Conservation (phyloP, 2,888 invertebrate genomes). For the Harpagoxenus sublaevis region DNA sequence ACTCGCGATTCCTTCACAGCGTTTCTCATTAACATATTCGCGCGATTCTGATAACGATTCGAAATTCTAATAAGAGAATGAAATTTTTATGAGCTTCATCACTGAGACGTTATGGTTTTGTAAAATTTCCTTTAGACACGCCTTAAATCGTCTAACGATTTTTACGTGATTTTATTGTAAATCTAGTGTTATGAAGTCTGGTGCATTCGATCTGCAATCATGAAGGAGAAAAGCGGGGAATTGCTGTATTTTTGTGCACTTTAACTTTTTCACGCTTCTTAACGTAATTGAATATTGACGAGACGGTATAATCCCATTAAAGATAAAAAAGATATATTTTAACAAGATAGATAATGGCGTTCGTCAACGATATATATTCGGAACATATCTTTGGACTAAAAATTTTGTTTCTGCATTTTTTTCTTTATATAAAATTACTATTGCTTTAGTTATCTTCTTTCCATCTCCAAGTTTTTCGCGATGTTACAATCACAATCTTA, state of each 20-base stretch:
- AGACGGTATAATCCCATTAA: neutral
- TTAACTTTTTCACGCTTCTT: conserved; percentile 22
- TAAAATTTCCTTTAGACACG: conserved; percentile 36
- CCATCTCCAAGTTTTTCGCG: neutral
- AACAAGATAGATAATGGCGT: conserved; percentile 53
- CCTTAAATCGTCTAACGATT: conserved; percentile 50
- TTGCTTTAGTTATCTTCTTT: neutral
- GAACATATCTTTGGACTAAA: conserved; percentile 52
- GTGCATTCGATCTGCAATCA: conserved; percentile 55
- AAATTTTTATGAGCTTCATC: conserved; percentile 45
- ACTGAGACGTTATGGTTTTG: conserved; percentile 22
- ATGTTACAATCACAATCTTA: conserved; percentile 69
- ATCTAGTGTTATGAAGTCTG: conserved; percentile 39
- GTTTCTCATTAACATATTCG: conserved; percentile 25
- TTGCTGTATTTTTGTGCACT: conserved; percentile 26
- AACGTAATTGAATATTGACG: conserved; percentile 26
- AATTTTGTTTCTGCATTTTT: neutral
- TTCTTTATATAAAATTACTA: neutral
- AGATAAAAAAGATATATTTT: conserved; percentile 34
- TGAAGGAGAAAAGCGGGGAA: conserved; percentile 47
- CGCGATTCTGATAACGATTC: neutral
- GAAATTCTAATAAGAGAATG: conserved; percentile 14
- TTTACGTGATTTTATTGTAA: conserved; percentile 45
- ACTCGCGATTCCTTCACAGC: conserved; percentile 35
- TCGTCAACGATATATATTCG: conserved; percentile 36